Base-by-base conservation (phyloP, 2,113 vertebrate species). In the Hydropotes inermis region DNA sequence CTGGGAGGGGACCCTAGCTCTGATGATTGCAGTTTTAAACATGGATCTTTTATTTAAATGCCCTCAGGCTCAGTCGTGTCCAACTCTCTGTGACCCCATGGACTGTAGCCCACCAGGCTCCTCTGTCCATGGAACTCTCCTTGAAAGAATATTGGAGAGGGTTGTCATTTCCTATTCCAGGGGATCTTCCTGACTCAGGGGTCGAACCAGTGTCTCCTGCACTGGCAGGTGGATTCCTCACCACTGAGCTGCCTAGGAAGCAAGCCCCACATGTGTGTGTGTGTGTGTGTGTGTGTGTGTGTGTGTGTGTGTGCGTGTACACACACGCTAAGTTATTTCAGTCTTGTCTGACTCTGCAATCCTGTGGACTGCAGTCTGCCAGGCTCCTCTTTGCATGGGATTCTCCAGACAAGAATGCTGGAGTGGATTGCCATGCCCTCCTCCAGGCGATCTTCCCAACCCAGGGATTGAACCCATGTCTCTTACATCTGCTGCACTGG, bases 231-330 rank as follows among this genome's bases (percentile, higher is more conserved):
- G 19, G 67, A 39, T 70, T 23, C n/a, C 39, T 74, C 21, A 74
- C n/a, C 67, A 74, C 67, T 74, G n/a, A 74, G n/a, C 67, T 39
- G 67, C 67, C 67, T 74, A n/a, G n/a, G 67, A 74, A 74, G 67
- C 67, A 74, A 39, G 9, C 67, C 67, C 67, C 19, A 1, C 27
- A 6, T 70, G 6, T 23, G 3, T 39, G 19, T 23, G 9, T 36
- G 17, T 67, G 16, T 2, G 8, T 30, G 1, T 10, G 64, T n/a
- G 16, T 67, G 61, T 25, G 52, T 52, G 50, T 16, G 15, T 5
- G 43, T 45, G 43, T n/a, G 47, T 47, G 47, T 12, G 47, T 12
- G 47, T 12, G 11, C 2, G 1, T 1, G 52, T 5, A 4, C 3
- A 0, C 64, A 2, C 1, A 1, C 2, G 2, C 36, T 74, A 74